Conservation (phyloP, 2,888 invertebrate genomes). For the Drosophila emarginata region DNA sequence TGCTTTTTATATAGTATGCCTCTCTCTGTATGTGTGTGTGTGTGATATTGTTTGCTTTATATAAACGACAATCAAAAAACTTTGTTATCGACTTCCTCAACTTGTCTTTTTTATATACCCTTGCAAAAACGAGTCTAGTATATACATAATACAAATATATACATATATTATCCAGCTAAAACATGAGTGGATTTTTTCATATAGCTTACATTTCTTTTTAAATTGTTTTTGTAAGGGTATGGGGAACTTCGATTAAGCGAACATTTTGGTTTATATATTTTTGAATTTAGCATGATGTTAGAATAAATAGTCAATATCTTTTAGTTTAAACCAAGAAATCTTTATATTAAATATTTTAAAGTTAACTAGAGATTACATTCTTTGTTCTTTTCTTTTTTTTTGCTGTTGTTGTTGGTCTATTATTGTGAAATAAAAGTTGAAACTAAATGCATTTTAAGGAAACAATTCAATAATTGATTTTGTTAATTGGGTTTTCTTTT, state of each 20-base stretch:
- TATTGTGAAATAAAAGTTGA: slow-evolving; percentile 32
- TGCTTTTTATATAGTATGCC: background rate
- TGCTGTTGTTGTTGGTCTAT: slow-evolving; percentile 26
- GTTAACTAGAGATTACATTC: slow-evolving; percentile 62
- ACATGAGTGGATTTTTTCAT: background rate
- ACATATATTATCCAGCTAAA: slow-evolving; percentile 8
- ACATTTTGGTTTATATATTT: slow-evolving; percentile 28
- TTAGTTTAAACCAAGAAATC: slow-evolving; percentile 49
- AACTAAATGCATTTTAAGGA: slow-evolving; percentile 61
- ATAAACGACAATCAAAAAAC: slow-evolving; percentile 22
- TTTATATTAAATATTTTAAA: slow-evolving; percentile 64
- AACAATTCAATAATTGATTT: slow-evolving; percentile 25
- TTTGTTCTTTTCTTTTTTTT: slow-evolving; percentile 4
- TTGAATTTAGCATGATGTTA: slow-evolving; percentile 62
- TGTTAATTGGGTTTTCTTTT: slow-evolving; percentile 19
- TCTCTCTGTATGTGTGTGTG: slow-evolving; percentile 8
- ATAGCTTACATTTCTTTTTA: background rate
- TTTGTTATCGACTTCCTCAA: slow-evolving; percentile 39
- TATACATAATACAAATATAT: background rate
- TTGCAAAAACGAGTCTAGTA: slow-evolving; percentile 24
- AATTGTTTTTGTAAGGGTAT: background rate
- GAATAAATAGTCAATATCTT: slow-evolving; percentile 71
- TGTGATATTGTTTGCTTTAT: slow-evolving; percentile 24
- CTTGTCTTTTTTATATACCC: background rate
- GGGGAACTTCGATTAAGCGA: background rate